Percentiles rank a stretch among this genome's conserved stretches.
phyloP scores from a whole-genome alignment of 2,888 invertebrate species.

The Acronicta aceris region DNA sequence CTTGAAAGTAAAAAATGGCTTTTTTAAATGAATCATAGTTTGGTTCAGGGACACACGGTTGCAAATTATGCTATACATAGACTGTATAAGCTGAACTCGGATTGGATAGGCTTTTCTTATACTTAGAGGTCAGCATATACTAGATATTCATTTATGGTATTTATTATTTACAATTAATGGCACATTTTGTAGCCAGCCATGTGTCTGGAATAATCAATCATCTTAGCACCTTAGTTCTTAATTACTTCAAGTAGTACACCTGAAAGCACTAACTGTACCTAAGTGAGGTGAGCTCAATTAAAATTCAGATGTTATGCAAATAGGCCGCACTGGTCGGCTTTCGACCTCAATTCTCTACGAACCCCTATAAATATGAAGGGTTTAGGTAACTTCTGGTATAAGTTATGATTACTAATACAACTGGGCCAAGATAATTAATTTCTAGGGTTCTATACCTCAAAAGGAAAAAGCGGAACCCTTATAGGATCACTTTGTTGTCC shows the following conservation, averaged over 20 bases:
- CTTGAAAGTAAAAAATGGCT: too few species aligned
- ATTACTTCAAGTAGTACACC: slow-evolving; percentile 16
- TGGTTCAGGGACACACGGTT: too few species aligned
- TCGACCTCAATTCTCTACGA: slow-evolving; percentile 41
- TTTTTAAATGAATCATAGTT: too few species aligned
- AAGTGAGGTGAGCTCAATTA: slow-evolving; percentile 44
- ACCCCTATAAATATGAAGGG: slow-evolving; percentile 44
- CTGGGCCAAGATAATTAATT: slow-evolving; percentile 33
- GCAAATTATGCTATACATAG: too few species aligned
- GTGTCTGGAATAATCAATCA: too few species aligned
- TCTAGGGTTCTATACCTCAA: slow-evolving; percentile 24
- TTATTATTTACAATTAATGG: too few species aligned
- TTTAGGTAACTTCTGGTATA: slow-evolving; percentile 30
- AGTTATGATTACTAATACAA: slow-evolving; percentile 45
- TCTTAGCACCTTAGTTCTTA: slow-evolving; percentile 7
- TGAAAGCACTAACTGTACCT: slow-evolving; percentile 8
- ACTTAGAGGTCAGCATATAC: too few species aligned
- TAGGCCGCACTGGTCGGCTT: slow-evolving; percentile 33
- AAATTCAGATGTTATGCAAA: slow-evolving; percentile 56
- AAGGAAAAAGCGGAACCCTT: slow-evolving; percentile 19
- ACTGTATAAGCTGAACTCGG: too few species aligned
- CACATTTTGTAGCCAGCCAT: too few species aligned
- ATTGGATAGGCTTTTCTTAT: too few species aligned
- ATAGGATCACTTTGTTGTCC: too few species aligned
- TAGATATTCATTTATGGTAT: too few species aligned